Evolutionary conservation across 2,797 vertebrate genomes (phyloP), one percentile per base, ranked within the genome.

Genomic region (Hydrocynus forskahlii): DNA sequence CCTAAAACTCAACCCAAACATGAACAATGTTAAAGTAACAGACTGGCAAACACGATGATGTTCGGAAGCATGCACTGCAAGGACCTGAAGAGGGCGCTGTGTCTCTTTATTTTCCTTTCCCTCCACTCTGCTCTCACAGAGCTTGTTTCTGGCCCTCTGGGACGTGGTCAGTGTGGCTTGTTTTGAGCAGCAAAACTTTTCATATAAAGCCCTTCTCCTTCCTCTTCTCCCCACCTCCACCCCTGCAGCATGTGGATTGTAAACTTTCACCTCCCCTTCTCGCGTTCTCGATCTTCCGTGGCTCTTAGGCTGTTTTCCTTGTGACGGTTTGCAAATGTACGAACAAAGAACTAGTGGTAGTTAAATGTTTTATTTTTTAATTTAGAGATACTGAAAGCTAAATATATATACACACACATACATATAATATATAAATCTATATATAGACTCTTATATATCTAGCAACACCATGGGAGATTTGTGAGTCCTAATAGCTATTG

Each of bases 251-350:
- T 89, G 87, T 83, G 76, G 10, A n/a, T 81, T 84, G 76, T 83
- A 78, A 66, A 73, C 50, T n/a, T 69, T 83, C 67, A 75, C 66
- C 59, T 59, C 63, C 57, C 50, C 73, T 64, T 73, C 60, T 54
- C 72, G 66, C 23, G 29, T 84, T 83, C 66, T 78, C 81, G 88
- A 91, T 91, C 92, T 92, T 92, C 91, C 89, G 88, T 93, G 91
- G 92, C 91, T 91, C 89, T 87, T 89, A 87, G 91, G 88, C 90
- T 89, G 91, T 94, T 92, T 90, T 64, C 87, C 91, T 92, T 89
- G 91, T 93, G 89, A 90, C 91, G 85, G 92, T 93, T 93, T 92
- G 91, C 89, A 72, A 92, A 86, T 81, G 84, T 92, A 89, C 91
- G 88, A 93, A 91, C 72, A 88, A 88, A 64, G 90, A 85, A 92